Evolutionary conservation across 2,797 vertebrate species (phyloP).

Genomic region (Melanotaenia parkinsoni): DNA sequence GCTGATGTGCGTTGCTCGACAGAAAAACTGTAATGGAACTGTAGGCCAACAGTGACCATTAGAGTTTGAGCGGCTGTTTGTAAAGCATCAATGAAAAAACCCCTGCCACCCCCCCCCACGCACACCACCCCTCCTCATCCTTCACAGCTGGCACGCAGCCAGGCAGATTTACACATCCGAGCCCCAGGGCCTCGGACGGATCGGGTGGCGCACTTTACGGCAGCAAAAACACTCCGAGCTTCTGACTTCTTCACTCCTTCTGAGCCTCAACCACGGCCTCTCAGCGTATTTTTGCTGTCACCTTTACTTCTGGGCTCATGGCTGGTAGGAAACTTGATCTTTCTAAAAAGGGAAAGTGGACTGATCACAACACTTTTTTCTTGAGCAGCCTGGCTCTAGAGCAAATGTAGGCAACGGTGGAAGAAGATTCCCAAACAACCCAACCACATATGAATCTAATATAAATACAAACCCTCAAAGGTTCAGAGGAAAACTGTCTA

Average conservation of each 20-base stretch:
- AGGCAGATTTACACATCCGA: conserved; percentile 83
- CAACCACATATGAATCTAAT: neutral
- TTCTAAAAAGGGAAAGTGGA: conserved; percentile 24
- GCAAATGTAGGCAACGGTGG: neutral
- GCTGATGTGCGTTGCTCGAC: neutral
- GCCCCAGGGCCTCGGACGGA: conserved; percentile 75
- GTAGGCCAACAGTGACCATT: conserved; percentile 18
- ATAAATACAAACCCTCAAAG: neutral
- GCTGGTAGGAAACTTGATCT: conserved; percentile 32
- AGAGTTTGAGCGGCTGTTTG: conserved; percentile 38
- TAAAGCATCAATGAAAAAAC: conserved; percentile 55
- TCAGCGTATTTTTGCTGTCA: conserved; percentile 56
- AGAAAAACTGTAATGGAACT: conserved; percentile 14
- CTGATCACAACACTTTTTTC: neutral
- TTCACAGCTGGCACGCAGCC: conserved; percentile 43
- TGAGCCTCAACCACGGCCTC: conserved; percentile 50
- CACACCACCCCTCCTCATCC: conserved; percentile 13
- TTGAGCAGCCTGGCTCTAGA: too few relatives aligned
- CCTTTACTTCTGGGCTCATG: conserved; percentile 37
- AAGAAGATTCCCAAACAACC: neutral
- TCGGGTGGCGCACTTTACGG: conserved; percentile 76
- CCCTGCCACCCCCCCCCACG: conserved; percentile 12
- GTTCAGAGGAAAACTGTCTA: neutral
- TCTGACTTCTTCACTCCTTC: conserved; percentile 15
- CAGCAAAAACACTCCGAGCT: conserved; percentile 69